phyloP scores from a whole-genome alignment of 1,140 invertebrate species.

The Goniozus legneri region DNA sequence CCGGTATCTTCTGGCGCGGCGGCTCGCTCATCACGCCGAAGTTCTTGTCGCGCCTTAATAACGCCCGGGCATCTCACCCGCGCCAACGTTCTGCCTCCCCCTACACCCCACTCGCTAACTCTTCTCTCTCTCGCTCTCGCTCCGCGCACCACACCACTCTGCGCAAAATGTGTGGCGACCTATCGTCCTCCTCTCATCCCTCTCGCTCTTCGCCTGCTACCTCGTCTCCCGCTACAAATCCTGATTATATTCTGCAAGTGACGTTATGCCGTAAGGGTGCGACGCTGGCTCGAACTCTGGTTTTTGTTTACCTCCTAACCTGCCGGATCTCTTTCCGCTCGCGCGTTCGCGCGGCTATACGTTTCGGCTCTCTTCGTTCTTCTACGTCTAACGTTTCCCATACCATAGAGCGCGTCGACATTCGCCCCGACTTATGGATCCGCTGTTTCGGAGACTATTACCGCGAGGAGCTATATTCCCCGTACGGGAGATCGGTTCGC shows the following conservation, averaged over 20 bases:
- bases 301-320: slow-evolving; percentile 48
- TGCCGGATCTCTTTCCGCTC: slow-evolving; percentile 2
- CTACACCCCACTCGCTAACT: neutral
- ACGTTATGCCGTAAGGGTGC: slow-evolving; percentile 48
- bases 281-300: slow-evolving; percentile 48
- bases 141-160: slow-evolving; percentile 14
- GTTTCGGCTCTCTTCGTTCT: slow-evolving; percentile 11
- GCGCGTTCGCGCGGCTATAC: neutral
- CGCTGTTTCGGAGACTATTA: no score
- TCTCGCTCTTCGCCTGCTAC: neutral
- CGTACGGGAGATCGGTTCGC: no score
- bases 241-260: slow-evolving; percentile 56
- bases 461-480: no score
- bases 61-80: slow-evolving; percentile 43
- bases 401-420: no score
- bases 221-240: slow-evolving; percentile 50
- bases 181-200: slow-evolving; percentile 23
- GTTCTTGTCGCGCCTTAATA: slow-evolving; percentile 57
- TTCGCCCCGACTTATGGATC: no score
- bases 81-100: slow-evolving; percentile 19
- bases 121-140: slow-evolving; percentile 1
- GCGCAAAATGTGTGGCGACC: slow-evolving; percentile 6
- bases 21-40: slow-evolving; percentile 49
- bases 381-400: slow-evolving; percentile 18
- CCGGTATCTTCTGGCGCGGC: slow-evolving; percentile 49